These are phyloP conservation scores for Scytalopus superciliaris DNA, from an alignment of 2,113 vertebrate genomes.

Conservation along the genomic window DNA sequence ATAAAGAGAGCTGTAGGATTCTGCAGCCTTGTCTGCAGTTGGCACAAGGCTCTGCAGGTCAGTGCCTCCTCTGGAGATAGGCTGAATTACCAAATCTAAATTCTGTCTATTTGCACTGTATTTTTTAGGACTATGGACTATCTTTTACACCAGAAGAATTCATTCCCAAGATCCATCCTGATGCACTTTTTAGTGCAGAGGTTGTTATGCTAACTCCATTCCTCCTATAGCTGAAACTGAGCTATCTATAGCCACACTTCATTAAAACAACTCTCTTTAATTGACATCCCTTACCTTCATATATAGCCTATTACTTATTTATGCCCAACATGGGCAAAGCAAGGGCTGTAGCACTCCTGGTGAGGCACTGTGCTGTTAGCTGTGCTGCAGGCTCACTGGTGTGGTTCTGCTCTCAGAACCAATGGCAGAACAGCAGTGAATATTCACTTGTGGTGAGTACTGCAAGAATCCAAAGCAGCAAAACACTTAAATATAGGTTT, in stretches of 20 bases:
- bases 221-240: background rate
- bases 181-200: background rate
- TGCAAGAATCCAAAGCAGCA: background rate
- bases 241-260: background rate
- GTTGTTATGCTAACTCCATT: background rate
- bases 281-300: background rate
- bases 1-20: background rate
- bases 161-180: background rate
- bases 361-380: background rate
- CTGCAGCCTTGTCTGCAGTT: background rate
- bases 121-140: background rate
- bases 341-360: background rate
- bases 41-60: background rate
- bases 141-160: background rate
- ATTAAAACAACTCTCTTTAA: background rate
- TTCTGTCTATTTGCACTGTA: background rate
- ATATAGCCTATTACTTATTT: background rate
- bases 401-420: background rate
- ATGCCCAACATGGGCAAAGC: background rate
- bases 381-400: background rate
- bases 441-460: background rate
- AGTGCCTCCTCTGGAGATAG: background rate
- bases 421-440: background rate
- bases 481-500: background rate
- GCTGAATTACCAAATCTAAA: background rate